Base-by-base conservation (phyloP, 2,113 vertebrate species). In the Gracilinanus agilis region DNA sequence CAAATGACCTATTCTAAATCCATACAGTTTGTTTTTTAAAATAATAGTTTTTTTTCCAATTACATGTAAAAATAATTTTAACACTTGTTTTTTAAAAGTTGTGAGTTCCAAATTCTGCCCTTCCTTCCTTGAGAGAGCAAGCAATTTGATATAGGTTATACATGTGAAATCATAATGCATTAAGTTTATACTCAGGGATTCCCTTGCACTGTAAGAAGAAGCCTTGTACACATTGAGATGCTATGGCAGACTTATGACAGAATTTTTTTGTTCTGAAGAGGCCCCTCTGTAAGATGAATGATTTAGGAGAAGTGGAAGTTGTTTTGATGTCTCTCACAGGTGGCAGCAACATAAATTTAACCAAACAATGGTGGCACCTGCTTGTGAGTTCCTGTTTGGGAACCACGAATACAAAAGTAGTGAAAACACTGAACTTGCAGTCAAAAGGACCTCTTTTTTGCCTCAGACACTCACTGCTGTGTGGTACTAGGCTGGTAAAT, bases 311-410 rank as follows among this genome's bases (percentile, higher is more conserved):
- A 19, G 34, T 40, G 19, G n/a, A n/a, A 23, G n/a, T 83, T 83
- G 49, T 83, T 83, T 83, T 40, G 19, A 83, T 19, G 67, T 83
- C 19, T 83, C 90, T 90, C n/a, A 49, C 29, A 93, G 11, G 25
- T 92, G 29, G 44, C 93, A 5, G 3, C 49, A 93, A 95, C 24
- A 55, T 40, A 91, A 95, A 94, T 12, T 90, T 92, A 90, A 88
- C 61, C 61, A 75, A 75, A 75, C 34, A n/a, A 16, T 75, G 16
- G 34, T 23, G 67, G 67, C 7, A 83, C 9, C 67, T 83, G n/a
- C n/a, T 19, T 83, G n/a, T 16, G n/a, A 83, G n/a, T 83, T 7
- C n/a, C 19, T n/a, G 34, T 75, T 75, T 75, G 34, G 61, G 16
- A 83, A 7, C n/a, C n/a, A 7, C 21, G 19, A 83, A 83, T 83